Evolutionary conservation across 1,140 invertebrate species (phyloP), one percentile per base, ranked within the genome.

Genomic region (Euura saliciscinereae): DNA sequence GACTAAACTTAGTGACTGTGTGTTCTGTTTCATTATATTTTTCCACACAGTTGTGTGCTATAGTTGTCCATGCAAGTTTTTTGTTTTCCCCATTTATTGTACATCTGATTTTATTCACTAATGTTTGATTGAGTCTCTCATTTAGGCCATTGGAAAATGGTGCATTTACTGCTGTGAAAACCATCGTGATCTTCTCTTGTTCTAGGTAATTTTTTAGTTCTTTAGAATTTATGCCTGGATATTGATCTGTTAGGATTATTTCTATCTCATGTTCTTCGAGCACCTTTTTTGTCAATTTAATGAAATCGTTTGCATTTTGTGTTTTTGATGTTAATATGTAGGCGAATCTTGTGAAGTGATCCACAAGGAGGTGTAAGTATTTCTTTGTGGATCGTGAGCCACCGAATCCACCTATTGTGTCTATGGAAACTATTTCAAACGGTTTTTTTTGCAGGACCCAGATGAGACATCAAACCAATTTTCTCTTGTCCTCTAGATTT

Each of bases 61-160:
- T 78, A 6, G 77, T 83, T 78, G 82, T 77, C 84, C 82, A 84
- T 68, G 80, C 73, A 75, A 13, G 68, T 77, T 71, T 78, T 64
- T 73, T 72, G 45, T 66, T 69, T 4, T 73, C 66, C 74, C 77
- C 75, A 78, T 84, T 83, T 65, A 83, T 78, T 77, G 71, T 82
- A 69, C 83, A 86, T 79, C 81, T 78, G 10, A 84, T 82, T 79
- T 81, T 82, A 74, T 85, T 84, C 1, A 81, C 78, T 45, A 85
- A 59, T 65, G 79, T 84, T 79, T 84, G 80, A 73, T 70, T 28
- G 1, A 28, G 28, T 28, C 28, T 28, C 28, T 28, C 28, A 28
- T 28, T 28, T 28, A 28, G 28, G 28, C 28, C 28, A 28, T 28
- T 28, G 28, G 28, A 28, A 28, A 28, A 28, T 28, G 28, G 28